Conservation (phyloP, 2,888 invertebrate genomes). For the Ochropleura leucogaster region DNA sequence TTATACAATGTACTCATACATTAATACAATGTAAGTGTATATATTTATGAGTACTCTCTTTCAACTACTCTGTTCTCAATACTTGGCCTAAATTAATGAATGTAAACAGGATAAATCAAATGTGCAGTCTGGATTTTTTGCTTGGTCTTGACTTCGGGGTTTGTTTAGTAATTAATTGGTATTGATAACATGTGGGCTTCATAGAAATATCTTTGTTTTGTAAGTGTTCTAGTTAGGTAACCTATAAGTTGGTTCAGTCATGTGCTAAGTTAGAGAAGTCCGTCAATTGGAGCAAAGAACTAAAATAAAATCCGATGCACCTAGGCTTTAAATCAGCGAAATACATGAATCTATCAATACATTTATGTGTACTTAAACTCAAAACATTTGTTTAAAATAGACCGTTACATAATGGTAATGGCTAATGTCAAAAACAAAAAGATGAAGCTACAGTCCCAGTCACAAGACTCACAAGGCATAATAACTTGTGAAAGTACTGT, state of each 20-base stretch:
- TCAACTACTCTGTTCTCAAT: conserved; percentile 35
- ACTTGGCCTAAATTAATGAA: conserved; percentile 42
- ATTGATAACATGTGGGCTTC: conserved; percentile 6
- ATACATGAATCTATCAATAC: neutral
- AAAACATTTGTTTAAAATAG: too few species aligned
- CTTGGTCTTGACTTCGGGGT: neutral
- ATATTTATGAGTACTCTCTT: conserved; percentile 22
- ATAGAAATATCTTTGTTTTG: conserved; percentile 8
- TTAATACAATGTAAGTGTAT: conserved; percentile 5
- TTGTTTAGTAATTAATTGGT: conserved; percentile 11
- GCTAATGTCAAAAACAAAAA: too few species aligned
- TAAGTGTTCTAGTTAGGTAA: neutral
- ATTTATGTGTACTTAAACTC: too few species aligned
- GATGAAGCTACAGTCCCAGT: too few species aligned
- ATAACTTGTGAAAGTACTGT: too few species aligned
- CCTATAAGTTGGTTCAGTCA: conserved; percentile 1
- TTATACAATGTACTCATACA: conserved; percentile 2
- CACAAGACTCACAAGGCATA: too few species aligned
- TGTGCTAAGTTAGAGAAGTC: neutral
- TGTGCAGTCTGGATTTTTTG: conserved; percentile 20
- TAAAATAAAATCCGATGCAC: neutral
- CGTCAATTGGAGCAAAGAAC: neutral
- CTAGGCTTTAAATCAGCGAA: neutral
- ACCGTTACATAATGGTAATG: too few species aligned
- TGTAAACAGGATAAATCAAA: conserved; percentile 43